Percentiles rank a stretch among this genome's conserved stretches.
Evolutionary conservation across 2,888 invertebrate species (phyloP).

Genomic region (Lampropteryx suffumata): DNA sequence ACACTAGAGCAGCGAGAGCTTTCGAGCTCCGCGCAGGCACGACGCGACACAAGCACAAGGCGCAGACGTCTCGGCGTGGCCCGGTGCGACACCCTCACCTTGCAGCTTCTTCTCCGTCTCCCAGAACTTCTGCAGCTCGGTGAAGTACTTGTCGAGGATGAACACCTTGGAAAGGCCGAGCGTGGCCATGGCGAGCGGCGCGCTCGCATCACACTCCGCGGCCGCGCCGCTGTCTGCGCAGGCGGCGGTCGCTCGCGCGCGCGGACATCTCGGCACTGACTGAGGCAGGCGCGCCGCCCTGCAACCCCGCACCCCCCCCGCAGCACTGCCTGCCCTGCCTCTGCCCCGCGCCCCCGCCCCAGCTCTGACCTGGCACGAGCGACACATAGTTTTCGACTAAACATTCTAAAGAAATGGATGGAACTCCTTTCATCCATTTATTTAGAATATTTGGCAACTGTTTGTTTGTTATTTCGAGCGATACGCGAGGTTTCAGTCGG

Average conservation of each 20-base stretch:
- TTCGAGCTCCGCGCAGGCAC: slow-evolving; percentile 45
- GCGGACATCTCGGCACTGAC: slow-evolving; percentile 26
- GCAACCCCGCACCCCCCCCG: no score
- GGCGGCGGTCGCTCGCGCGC: slow-evolving; percentile 29
- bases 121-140: slow-evolving; percentile 98
- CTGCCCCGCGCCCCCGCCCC: slow-evolving; percentile 18
- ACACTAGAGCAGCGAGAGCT: slow-evolving; percentile 42
- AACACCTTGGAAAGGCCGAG: slow-evolving; percentile 98
- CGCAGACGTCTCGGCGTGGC: no score
- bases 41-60: no score
- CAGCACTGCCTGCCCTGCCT: slow-evolving; percentile 4
- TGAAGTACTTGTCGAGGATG: slow-evolving; percentile 98
- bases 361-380: slow-evolving; percentile 32
- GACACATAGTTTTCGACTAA: slow-evolving; percentile 46
- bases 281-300: no score
- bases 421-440: no score
- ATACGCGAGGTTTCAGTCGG: no score
- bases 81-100: slow-evolving; percentile 87
- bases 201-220: slow-evolving; percentile 73
- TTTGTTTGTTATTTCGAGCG: no score
- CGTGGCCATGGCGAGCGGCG: slow-evolving; percentile 91
- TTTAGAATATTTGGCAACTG: neutral
- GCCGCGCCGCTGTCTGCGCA: slow-evolving; percentile 42
- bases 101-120: slow-evolving; percentile 97
- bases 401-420: no score